Base-by-base conservation (phyloP, 2,113 vertebrate genomes). In the Malurus cyaneus region DNA sequence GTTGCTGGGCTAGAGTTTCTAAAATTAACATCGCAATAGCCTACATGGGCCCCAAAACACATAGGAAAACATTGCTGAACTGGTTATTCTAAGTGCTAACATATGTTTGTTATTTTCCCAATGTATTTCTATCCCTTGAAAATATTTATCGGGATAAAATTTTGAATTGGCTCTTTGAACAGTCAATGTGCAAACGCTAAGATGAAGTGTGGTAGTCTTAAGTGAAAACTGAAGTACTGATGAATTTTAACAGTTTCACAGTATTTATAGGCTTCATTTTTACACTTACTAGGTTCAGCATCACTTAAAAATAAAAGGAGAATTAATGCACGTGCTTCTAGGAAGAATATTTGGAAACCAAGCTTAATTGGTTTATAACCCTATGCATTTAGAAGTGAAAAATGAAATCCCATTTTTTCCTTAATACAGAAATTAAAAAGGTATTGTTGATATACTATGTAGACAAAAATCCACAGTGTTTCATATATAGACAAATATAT, bases 1-100 rank as follows among this genome's bases (percentile, higher is more conserved):
- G 89, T 96, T 97, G 94, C 91, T 88, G 91, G 86, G 94, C 77
- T 96, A 36, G 93, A 34, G 76, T 93, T 94, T 96, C 95, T 96
- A 96, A 96, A 96, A 94, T 96, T 94, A 97, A 93, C 91, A 71
- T 21, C 80, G 86, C 77, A 82, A 44, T 94, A 95, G 84, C 86
- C 71, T 83, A 92, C 92, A 91, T 28, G 92, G 70, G 66, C 79
- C 91, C 52, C 71, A 81, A 86, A 90, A 93, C 5, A 5, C 76
- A 80, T 21, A 42, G 93, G 64, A 71, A 93, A 95, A 92, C 82
- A 83, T 2, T 78, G 79, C 80, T 96, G 77, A 93, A 89, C 69
- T 78, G 70, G 72, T 74, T 92, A 70, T 92, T 92, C 59, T 88
- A 66, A 77, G 66, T 49, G 72, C 53, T 61, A 95, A 88, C 91